phyloP scores from a whole-genome alignment of 2,113 vertebrate species.

The Equus przewalskii region DNA sequence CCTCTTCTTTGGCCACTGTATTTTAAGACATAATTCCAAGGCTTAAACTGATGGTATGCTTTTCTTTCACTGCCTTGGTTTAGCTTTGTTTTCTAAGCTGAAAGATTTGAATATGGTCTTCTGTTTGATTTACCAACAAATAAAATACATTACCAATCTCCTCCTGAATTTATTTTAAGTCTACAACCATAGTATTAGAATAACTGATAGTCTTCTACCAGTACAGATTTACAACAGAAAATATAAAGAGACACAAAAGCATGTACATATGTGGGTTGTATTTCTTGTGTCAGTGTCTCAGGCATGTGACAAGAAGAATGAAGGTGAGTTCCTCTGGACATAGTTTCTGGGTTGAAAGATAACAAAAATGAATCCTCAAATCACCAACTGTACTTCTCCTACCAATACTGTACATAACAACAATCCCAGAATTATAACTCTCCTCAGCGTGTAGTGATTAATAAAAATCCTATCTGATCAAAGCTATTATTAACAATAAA shows the following conservation, averaged over 20 bases:
- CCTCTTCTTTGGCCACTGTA: constrained; percentile 44
- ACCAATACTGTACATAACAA: neutral
- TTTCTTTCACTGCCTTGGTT: neutral
- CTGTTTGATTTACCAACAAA: neutral
- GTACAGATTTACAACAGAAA: neutral
- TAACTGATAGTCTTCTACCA: neutral
- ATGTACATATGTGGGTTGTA: neutral
- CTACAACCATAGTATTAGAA: neutral
- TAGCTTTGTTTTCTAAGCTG: constrained; percentile 27
- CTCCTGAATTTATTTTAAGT: neutral
- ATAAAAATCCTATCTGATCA: neutral
- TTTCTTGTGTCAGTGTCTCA: neutral
- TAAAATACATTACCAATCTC: neutral
- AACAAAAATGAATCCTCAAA: neutral
- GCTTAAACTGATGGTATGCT: neutral
- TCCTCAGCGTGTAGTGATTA: neutral
- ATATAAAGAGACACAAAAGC: neutral
- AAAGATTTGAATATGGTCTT: constrained; percentile 22
- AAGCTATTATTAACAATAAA: neutral
- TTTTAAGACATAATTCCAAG: constrained; percentile 62
- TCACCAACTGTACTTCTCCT: neutral
- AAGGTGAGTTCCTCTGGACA: neutral
- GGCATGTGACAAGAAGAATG: neutral
- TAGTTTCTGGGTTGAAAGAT: neutral
- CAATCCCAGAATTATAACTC: neutral